Conservation (phyloP, 2,888 invertebrate species). For the Caenorhabditis sp. region DNA sequence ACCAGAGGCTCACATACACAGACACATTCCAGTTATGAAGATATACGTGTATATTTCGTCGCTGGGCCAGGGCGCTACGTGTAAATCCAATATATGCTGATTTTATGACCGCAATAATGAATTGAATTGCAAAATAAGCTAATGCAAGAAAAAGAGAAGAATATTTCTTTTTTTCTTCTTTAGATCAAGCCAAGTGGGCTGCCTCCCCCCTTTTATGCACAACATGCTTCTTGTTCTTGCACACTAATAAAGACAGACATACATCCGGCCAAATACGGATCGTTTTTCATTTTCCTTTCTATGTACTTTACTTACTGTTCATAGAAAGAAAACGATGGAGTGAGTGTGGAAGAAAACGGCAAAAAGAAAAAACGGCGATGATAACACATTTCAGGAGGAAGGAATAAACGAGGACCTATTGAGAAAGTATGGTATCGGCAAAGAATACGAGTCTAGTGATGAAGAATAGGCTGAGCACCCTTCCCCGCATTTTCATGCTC, state of each 20-base stretch:
- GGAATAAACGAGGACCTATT: neutral
- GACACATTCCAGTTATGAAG: constrained; percentile 16
- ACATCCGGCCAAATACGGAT: constrained; percentile 27
- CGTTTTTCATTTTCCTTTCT: constrained; percentile 28
- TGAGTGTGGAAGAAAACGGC: neutral
- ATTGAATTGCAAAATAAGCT: constrained; percentile 62
- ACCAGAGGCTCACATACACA: neutral
- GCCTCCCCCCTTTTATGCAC: constrained; percentile 13
- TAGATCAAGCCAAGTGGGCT: constrained; percentile 35
- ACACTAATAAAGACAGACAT: constrained; percentile 44
- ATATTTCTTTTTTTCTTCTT: constrained; percentile 36
- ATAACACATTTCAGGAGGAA: neutral
- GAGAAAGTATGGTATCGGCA: neutral
- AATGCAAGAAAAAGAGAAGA: constrained; percentile 44
- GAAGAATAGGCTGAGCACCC: neutral
- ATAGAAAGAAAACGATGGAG: neutral
- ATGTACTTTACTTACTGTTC: constrained; percentile 9
- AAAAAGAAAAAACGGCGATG: neutral
- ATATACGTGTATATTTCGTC: constrained; percentile 45
- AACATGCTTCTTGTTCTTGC: constrained; percentile 26
- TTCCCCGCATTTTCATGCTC: constrained; percentile 34
- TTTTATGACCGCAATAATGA: constrained; percentile 55
- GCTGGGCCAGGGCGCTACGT: constrained; percentile 13
- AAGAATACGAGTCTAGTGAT: neutral
- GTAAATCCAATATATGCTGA: constrained; percentile 59